These are phyloP conservation scores for Lepilemur septentrionalis DNA, from an alignment of 2,797 vertebrate species.

Conservation along the genomic window DNA sequence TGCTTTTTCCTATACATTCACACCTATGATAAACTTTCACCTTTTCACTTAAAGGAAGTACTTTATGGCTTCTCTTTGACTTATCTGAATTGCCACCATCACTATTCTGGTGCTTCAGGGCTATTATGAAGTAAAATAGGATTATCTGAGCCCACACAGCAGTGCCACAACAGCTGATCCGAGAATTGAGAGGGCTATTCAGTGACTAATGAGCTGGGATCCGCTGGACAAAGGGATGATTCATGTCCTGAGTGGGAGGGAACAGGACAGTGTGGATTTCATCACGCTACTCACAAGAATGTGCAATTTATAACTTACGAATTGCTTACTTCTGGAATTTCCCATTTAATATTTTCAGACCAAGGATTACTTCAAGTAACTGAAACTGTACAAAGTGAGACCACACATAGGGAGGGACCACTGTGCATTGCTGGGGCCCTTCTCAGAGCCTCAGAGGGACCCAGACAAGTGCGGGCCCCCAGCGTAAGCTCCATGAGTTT, in stretches of 20 bases:
- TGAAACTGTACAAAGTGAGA: neutral
- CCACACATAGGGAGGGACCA: neutral
- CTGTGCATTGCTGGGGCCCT: neutral
- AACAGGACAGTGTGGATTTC: neutral
- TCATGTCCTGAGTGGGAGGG: neutral
- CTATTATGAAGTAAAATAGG: neutral
- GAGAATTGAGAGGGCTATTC: neutral
- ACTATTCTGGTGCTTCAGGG: neutral
- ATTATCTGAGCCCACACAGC: neutral
- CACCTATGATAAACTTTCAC: neutral
- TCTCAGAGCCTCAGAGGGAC: neutral
- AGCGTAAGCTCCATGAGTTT: neutral
- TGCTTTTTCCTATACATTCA: neutral
- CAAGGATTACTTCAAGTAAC: neutral
- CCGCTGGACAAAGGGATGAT: neutral
- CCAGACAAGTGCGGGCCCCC: fast-evolving
- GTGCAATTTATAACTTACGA: neutral
- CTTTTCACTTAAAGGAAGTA: neutral
- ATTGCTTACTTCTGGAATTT: neutral
- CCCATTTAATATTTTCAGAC: neutral
- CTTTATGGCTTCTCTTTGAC: neutral
- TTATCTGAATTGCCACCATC: neutral
- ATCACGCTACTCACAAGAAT: neutral
- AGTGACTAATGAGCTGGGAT: neutral
- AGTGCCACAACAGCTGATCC: neutral